Evolutionary conservation across 2,888 invertebrate species (phyloP), one percentile per base, ranked within the genome.

Genomic region (Andricus curvator): DNA sequence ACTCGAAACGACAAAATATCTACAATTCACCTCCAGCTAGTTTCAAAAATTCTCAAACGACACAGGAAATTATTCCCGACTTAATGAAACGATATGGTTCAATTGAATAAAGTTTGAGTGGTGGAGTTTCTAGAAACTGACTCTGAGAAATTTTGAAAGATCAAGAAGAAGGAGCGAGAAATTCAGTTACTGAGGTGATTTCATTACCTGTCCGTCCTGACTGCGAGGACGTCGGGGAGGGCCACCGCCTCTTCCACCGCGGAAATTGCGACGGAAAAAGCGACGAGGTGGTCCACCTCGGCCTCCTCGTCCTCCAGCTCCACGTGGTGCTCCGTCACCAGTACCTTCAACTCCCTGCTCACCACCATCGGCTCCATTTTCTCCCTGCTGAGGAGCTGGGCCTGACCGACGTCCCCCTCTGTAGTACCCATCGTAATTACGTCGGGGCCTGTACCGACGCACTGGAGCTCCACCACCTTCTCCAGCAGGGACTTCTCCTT

Each of bases 211-310:
- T 83, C 92, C 92, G 87, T 94, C 94, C 89, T 94, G 94, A 86
- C 94, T 94, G 85, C 94, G 94, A 81, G 94, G 94, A 85, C 94
- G 93, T 84, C 94, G 88, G 48, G 89, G 91, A 81, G 93, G 93
- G 78, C 93, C 93, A 64, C 95, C 93, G 74, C 94, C 95, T 85
- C 95, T 94, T 86, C 95, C 95, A 74, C 96, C 95, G 85, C 96
- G 95, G 94, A 95, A 96, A 92, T 96, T 96, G 86, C 96, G 95
- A 89, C 96, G 96, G 95, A 95, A 96, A 93, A 95, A 96, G 89
- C 96, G 95, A 89, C 94, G 93, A 83, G 94, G 94, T 82, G 94
- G 93, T 84, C 93, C 91, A 77, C 94, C 93, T 82, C 94, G 90
- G 74, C 91, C 94, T 65, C 93, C 94, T 65, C 93, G 93, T 20